Percentiles rank a stretch among this genome's conserved stretches.
phyloP scores from a whole-genome alignment of 2,797 vertebrate genomes.

The Sebastes itinus region DNA sequence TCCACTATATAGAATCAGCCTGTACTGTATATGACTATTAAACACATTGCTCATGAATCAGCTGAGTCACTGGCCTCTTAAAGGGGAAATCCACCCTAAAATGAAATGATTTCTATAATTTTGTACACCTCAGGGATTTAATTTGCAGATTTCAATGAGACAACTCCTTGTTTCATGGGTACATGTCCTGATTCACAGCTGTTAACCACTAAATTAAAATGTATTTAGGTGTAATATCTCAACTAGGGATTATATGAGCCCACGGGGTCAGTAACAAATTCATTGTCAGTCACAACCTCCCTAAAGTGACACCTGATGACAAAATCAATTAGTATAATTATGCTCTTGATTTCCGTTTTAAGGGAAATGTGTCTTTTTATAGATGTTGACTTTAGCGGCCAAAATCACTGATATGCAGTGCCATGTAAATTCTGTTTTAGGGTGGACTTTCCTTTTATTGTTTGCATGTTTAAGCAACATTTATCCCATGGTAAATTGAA shows the following conservation, averaged over 20 bases:
- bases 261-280: constrained; percentile 15
- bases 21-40: not conserved
- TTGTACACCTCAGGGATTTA: not conserved
- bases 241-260: not conserved
- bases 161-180: not conserved
- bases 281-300: constrained; percentile 15
- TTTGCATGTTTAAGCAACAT: constrained; percentile 54
- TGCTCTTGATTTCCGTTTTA: not conserved
- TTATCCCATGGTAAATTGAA: constrained; percentile 69
- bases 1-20: not conserved
- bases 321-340: constrained; percentile 13
- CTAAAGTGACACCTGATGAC: constrained; percentile 31
- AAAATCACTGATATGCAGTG: not conserved
- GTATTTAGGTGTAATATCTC: not conserved
- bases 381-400: not conserved
- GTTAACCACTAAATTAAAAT: not conserved
- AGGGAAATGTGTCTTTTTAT: not conserved
- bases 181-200: not conserved
- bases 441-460: constrained; percentile 23
- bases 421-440: constrained; percentile 14
- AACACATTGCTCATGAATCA: constrained; percentile 6
- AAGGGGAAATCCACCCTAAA: constrained; percentile 15
- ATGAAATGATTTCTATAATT: not conserved
- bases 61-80: constrained; percentile 14
- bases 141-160: not conserved